Evolutionary conservation across 2,888 invertebrate species (phyloP).

Genomic region (Pemphredon lugubris): DNA sequence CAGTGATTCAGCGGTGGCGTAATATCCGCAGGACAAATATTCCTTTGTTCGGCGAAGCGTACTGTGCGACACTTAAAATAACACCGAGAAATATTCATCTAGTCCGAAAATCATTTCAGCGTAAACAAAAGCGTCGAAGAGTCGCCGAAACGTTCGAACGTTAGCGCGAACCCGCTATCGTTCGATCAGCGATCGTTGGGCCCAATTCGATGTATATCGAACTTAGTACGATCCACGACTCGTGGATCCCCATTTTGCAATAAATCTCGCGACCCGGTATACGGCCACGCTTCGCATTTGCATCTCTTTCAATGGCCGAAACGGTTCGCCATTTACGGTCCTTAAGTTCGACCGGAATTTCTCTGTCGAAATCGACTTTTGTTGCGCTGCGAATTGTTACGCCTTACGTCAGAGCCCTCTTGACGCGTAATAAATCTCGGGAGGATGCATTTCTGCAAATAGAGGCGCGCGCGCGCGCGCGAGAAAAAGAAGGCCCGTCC

Average conservation of each 20-base stretch:
- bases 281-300: too few relatives aligned
- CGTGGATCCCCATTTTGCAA: too few relatives aligned
- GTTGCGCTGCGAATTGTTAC: constrained; percentile 35
- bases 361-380: constrained; percentile 38
- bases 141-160: too few relatives aligned
- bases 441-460: constrained; percentile 54
- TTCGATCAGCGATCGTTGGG: too few relatives aligned
- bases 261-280: too few relatives aligned
- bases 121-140: neutral
- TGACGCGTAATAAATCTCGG: constrained; percentile 35
- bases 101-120: neutral
- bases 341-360: neutral
- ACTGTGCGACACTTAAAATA: neutral
- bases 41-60: constrained; percentile 33
- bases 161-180: too few relatives aligned
- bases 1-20: constrained; percentile 50
- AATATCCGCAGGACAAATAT: constrained; percentile 49
- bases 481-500: constrained; percentile 42
- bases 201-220: too few relatives aligned
- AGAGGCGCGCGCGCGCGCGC: constrained; percentile 35
- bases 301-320: too few relatives aligned
- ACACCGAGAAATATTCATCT: neutral
- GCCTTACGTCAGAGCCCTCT: constrained; percentile 29
- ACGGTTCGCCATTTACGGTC: constrained; percentile 7
- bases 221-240: too few relatives aligned